Base-by-base conservation (phyloP, 2,113 vertebrate species). In the Callipepla californica region DNA sequence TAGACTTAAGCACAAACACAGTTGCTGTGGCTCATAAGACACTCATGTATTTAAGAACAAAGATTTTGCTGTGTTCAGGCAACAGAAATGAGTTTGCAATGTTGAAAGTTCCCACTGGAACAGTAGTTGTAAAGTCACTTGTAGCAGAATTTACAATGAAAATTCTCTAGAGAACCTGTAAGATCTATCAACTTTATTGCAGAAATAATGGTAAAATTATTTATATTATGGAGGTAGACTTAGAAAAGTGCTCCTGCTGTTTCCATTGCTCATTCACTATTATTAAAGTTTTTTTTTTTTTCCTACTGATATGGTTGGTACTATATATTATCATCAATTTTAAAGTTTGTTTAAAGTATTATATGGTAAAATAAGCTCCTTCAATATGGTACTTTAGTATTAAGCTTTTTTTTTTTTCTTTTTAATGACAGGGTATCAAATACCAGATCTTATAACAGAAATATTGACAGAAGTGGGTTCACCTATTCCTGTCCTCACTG, bases 401-500 rank as follows among this genome's bases (percentile, higher is more conserved):
- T 32, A 42, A 36, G 14, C 61, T 6, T 48, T 22, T 74, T 12
- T 59, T 3, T 4, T 38, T 76, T n/a, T 14, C 63, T 50, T 7
- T 8, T 22, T 59, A 34, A 80, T 51, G 26, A 8, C 87, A 99
- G 99, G 92, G 96, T 98, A 65, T 97, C 98, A 25, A 98, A 97
- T 92, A 98, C 98, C n/a, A 98, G 99, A 95, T 99, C 99, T 87
- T 99, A 99, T 67, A 99, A 99, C 87, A 98, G 98, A 96, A 99
- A 98, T 87, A 98, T 99, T 25, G 99, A 99, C 95, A 98, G 99
- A 90, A 99, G 98, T 82, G 98, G 99, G 11, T 99, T 99, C 97
- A 98, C 98, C 4, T 99, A 99, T 95, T 98, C 98, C 11, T 99
- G 99, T 97, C 98, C 98, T 36, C 99, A 99, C 96, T 99, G 99